Base-by-base conservation (phyloP, 2,797 vertebrate genomes). In the Poecilia velifera region DNA sequence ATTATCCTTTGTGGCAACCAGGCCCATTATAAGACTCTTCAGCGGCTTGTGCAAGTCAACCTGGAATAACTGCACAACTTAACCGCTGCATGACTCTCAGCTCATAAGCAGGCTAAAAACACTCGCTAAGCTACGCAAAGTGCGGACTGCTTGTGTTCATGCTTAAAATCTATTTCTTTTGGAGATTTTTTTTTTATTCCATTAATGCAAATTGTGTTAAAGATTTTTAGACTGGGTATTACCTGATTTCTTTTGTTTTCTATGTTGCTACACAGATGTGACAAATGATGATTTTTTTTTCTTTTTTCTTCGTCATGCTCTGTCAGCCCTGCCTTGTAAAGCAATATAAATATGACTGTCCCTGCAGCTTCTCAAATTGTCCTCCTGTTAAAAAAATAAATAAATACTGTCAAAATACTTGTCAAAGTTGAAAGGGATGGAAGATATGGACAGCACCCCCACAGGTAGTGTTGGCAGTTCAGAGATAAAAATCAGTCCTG, bases 401-500 rank as follows among this genome's bases (percentile, higher is more conserved):
- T 22, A 34, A 20, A 20, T 12, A 10, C 16, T 43, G n/a, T 20
- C 7, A 45, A 57, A 45, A 46, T 25, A 64, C 31, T 76, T 47
- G 59, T 76, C 41, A 59, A 78, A n/a, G 18, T n/a, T 47, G 34
- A 18, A 46, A 49, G 10, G 20, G 51, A 59, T 36, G 10, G 18
- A 46, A 25, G 6, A 59, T 47, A 25, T 36, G 2, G 28, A 16
- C 70, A 36, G 47, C 25, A 51, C 51, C 51, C 45, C 76, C 20
- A 46, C 18, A 10, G 49, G 53, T 76, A 64, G 20, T 49, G 45
- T 18, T 78, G 28, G 34, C 70, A 78, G 70, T 36, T 62, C 39
- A 59, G 51, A 72, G 49, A 78, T 72, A 39, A 76, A 76, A 76
- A 73, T 51, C 43, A 51, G 46, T 73, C 14, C 46, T 73, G 31